These are phyloP conservation scores for Phenganax subtilis DNA, from an alignment of 92 coral and sea anemone genomes.

Conservation along the genomic window DNA sequence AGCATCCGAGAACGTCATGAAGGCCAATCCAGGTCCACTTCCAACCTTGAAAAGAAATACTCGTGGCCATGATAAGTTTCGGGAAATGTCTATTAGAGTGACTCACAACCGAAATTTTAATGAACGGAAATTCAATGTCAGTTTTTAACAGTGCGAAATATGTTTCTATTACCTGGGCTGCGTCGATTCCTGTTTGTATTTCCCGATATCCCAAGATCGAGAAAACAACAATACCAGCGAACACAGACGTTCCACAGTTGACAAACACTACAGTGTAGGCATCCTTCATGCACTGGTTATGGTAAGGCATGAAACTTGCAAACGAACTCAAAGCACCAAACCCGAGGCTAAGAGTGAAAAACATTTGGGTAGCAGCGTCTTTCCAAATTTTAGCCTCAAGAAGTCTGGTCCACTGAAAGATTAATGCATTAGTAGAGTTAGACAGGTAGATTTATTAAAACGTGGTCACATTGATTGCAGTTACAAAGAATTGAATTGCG, in stretches of 20 bases:
- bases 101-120: neutral
- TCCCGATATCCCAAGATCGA: slow-evolving; percentile 90
- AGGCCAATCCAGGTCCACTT: slow-evolving; percentile 92
- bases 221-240: slow-evolving; percentile 96
- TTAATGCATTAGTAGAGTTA: neutral
- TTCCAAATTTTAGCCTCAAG: slow-evolving; percentile 84
- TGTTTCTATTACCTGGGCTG: slow-evolving; percentile 50
- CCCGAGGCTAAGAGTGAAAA: slow-evolving; percentile 88
- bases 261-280: slow-evolving; percentile 87
- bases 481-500: too few species aligned
- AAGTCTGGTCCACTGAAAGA: slow-evolving; percentile 58
- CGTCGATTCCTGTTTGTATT: slow-evolving; percentile 68
- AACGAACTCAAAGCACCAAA: slow-evolving; percentile 93
- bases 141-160: too few species aligned
- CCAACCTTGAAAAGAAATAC: slow-evolving; percentile 62
- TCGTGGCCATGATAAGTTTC: neutral
- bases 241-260: slow-evolving; percentile 86
- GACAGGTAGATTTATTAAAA: too few species aligned
- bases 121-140: too few species aligned
- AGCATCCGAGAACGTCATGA: slow-evolving; percentile 96
- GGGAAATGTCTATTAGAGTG: neutral
- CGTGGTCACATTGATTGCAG: too few species aligned
- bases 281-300: slow-evolving; percentile 86
- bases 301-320: slow-evolving; percentile 85
- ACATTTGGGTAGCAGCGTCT: slow-evolving; percentile 97